Percentiles rank a stretch among this genome's conserved stretches.
These are phyloP conservation scores for Poecilia gillii DNA, from an alignment of 2,797 vertebrate genomes.

Conservation along the genomic window DNA sequence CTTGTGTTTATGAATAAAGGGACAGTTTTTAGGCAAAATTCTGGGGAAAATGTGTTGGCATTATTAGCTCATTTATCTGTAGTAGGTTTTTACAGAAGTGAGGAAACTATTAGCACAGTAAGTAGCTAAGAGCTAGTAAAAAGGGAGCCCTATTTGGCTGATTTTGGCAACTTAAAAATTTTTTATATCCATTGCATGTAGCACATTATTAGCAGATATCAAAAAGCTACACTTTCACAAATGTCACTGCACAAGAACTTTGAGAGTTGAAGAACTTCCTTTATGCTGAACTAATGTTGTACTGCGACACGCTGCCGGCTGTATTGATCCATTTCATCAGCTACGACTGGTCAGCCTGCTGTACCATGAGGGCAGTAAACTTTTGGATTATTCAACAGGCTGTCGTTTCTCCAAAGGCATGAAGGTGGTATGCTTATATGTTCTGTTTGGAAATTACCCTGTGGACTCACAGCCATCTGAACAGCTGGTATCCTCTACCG, in stretches of 20 bases:
- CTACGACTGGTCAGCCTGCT: neutral
- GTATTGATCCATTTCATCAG: neutral
- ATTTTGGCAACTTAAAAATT: neutral
- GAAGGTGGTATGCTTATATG: neutral
- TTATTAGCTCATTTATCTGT: neutral
- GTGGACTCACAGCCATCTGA: neutral
- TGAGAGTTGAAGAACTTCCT: neutral
- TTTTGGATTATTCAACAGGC: neutral
- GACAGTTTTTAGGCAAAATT: neutral
- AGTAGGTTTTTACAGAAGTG: neutral
- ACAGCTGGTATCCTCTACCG: neutral
- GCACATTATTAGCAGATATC: neutral
- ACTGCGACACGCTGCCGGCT: neutral
- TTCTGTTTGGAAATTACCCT: neutral
- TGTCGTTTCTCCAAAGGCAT: neutral
- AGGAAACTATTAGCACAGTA: neutral
- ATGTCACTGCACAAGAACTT: neutral
- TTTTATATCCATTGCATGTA: neutral
- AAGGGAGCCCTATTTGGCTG: neutral
- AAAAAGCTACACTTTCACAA: neutral
- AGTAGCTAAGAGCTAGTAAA: neutral
- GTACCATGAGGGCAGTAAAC: neutral
- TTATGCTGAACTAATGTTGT: too few relatives aligned
- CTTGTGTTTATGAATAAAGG: slow-evolving; percentile 15
- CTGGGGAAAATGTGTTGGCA: neutral